Conservation (phyloP, 2,113 vertebrate species). For the Lethenteron camtschaticum region DNA sequence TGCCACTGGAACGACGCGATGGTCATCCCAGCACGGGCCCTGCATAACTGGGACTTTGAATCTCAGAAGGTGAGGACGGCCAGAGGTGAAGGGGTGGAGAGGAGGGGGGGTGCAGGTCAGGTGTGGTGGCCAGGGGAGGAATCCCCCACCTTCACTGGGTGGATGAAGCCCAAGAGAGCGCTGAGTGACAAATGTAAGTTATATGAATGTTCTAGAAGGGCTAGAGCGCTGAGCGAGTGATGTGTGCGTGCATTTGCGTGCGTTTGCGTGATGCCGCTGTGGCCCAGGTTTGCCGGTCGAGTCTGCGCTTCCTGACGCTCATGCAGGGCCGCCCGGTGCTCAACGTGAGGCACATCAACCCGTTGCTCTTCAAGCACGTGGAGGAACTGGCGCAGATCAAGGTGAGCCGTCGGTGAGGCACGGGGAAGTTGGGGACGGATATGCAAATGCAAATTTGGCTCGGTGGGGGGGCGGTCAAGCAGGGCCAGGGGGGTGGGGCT, state of each 20-base stretch:
- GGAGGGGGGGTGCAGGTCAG: background rate
- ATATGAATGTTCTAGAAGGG: no score
- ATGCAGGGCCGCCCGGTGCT: slow-evolving; percentile 74
- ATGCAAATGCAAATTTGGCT: background rate
- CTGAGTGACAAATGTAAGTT: no score
- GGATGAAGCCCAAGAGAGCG: no score
- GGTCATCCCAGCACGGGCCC: slow-evolving; percentile 57
- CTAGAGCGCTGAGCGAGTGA: background rate
- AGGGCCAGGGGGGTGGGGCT: background rate
- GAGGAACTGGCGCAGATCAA: slow-evolving; percentile 90
- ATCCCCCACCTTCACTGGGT: no score
- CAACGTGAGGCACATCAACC: slow-evolving; percentile 71
- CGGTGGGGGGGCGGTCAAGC: background rate
- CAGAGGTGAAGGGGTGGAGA: background rate
- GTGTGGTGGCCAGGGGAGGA: background rate
- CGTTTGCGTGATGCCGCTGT: no score
- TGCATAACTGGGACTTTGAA: slow-evolving; percentile 98
- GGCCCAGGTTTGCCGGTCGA: slow-evolving; percentile 64
- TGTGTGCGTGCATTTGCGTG: no score
- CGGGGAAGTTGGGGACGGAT: background rate
- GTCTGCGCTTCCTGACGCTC: slow-evolving; percentile 67
- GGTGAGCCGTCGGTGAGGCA: slow-evolving; percentile 27
- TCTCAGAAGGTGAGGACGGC: slow-evolving; percentile 42
- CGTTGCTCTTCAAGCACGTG: slow-evolving; percentile 85
- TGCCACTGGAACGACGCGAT: slow-evolving; percentile 94